Evolutionary conservation across 2,888 invertebrate genomes (phyloP).

Genomic region (Tridacna crocea): DNA sequence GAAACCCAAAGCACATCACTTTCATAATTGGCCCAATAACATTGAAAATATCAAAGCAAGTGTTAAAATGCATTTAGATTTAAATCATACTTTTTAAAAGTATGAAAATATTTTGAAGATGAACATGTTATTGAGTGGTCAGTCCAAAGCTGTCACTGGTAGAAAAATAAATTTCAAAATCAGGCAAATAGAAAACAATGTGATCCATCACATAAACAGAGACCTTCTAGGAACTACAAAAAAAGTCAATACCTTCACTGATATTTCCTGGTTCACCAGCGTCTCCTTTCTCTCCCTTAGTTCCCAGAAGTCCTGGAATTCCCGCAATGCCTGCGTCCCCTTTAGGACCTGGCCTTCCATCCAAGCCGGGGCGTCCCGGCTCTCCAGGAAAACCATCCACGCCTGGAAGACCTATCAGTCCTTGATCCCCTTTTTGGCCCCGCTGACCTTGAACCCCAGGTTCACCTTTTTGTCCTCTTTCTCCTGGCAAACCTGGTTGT

Average conservation of each 20-base stretch:
- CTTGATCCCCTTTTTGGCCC: slow-evolving; percentile 26
- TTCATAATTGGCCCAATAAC: too few species aligned
- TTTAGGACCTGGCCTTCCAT: slow-evolving; percentile 30
- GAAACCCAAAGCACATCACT: too few species aligned
- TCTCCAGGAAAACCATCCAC: slow-evolving; percentile 17
- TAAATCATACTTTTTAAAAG: too few species aligned
- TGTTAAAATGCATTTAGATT: too few species aligned
- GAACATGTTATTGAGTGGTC: too few species aligned
- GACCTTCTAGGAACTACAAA: too few species aligned
- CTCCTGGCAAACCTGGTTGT: slow-evolving; percentile 32
- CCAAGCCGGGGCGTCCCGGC: slow-evolving; percentile 25
- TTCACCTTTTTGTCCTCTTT: slow-evolving; percentile 26
- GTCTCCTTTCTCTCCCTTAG: slow-evolving; percentile 25
- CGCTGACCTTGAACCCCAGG: slow-evolving; percentile 28
- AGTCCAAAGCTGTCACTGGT: too few species aligned
- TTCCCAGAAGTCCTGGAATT: slow-evolving; percentile 22
- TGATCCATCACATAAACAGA: too few species aligned
- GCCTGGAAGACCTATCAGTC: slow-evolving; percentile 20
- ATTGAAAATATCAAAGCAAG: too few species aligned
- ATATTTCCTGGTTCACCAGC: slow-evolving; percentile 55
- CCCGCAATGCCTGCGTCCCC: slow-evolving; percentile 32
- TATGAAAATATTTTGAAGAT: too few species aligned
- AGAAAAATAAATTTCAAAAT: too few species aligned
- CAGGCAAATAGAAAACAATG: too few species aligned
- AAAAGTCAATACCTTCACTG: slow-evolving; percentile 45